Base-by-base conservation (phyloP, 2,888 invertebrate genomes). In the Hirtodrosophila alboralis region DNA sequence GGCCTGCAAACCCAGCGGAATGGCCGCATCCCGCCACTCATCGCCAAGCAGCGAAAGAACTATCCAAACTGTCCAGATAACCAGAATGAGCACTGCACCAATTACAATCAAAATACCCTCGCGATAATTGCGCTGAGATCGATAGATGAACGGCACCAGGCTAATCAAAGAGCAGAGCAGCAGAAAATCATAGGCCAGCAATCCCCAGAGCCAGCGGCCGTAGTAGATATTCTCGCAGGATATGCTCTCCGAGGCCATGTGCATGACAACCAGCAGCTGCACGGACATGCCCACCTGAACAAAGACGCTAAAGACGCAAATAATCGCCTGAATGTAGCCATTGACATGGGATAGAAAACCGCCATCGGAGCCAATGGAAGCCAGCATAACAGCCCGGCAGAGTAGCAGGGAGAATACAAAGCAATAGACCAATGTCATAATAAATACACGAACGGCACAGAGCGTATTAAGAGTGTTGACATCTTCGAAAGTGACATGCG, bases 311-410 rank as follows among this genome's bases (percentile, higher is more conserved):
- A 94, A 94, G 37, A 94, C 91, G 52, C 93, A 92, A 72, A 94
- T 91, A 10, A 93, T 91, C 0, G 93, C 91, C 84, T 95, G 94
- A 5, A 95, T 92, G 31, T 94, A 93, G 3, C 95, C 95, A 65
- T 94, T 93, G 6, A 95, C 92, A 78, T 95, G 95, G 3, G 93
- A 93, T 64, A 94, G 92, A 67, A 94, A 93, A 0, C 94, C 93
- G 0, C 93, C 93, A 58, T 94, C 93, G 58, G 93, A 92, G 1
- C 92, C 93, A 38, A 94, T 93, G 1, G 94, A 93, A 0, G 94
- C 93, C 38, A 95, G 88, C 89, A 95, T 92, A 4, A 95, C 91
- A 1, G 93, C 92, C 10, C 95, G 91, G 7, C 94, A 92, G 5
- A 95, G 90, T 77, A 95, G 90, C 21, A 94, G 89, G 1, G 94